Evolutionary conservation across 2,113 vertebrate species (phyloP), one percentile per base, ranked within the genome.

Genomic region (Alethe castanea): DNA sequence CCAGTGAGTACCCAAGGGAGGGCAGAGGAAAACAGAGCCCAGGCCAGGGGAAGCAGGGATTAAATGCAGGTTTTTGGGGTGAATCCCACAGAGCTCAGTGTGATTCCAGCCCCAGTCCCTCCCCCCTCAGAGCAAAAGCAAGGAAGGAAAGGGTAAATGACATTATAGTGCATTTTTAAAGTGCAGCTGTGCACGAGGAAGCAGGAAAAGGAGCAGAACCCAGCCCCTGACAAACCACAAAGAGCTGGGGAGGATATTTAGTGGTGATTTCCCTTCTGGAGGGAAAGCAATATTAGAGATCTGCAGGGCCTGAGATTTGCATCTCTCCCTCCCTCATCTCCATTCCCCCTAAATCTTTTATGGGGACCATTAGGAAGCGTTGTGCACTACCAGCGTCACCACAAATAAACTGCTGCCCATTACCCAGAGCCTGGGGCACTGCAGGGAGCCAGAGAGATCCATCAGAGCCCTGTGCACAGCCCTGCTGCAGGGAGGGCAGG

Each of bases 61-160:
- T 17, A 40, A 33, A 13, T 2, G 61, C 22, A 45, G 50, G 1
- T 1, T 4, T 17, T 23, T 1, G 61, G 31, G 35, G 7, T 56
- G 70, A 54, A 6, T 22, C 10, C 24, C 52, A 1, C 31, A 0
- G 67, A 48, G 45, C 5, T 45, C 1, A 0, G 47, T 0, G 24
- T 2, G 2, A 19, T 17, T 16, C 67, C 10, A 4, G 1, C 69
- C 50, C 35, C 11, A 18, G 14, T 7, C 80, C 8, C 36, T 48
- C 47, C 25, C 3, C 3, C 9, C 14, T 14, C 2, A 1, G 61
- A 53, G 61, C 42, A 24, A 9, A 44, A 17, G 35, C 28, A 20
- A 20, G 61, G 40, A 31, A 64, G 40, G 22, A 28, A 61, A 38
- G 60, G 35, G 17, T 9, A 31, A 65, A 69, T 6, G 5, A 4